These are phyloP conservation scores for Toxostoma redivivum DNA, from an alignment of 2,113 vertebrate species.

Conservation along the genomic window DNA sequence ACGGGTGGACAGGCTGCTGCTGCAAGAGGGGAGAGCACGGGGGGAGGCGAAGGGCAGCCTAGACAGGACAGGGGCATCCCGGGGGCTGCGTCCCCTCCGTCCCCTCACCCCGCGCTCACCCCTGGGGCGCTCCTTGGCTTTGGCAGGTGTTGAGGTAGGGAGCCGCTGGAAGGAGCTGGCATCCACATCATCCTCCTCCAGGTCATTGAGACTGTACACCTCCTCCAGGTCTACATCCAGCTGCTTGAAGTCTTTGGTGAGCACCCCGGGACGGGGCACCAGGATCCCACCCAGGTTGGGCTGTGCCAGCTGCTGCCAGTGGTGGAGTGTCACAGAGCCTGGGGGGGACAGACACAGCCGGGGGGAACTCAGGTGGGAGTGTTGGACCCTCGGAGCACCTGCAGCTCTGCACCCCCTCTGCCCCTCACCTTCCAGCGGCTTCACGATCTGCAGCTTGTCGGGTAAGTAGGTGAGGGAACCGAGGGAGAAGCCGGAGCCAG, in stretches of 20 bases:
- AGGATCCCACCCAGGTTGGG: conserved; percentile 81
- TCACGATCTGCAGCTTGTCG: conserved; percentile 86
- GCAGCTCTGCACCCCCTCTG: background rate
- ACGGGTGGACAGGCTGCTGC: fast-evolving
- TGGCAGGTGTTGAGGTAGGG: conserved; percentile 50
- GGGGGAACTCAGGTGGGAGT: background rate
- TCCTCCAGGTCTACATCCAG: conserved; percentile 82
- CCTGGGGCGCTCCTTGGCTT: conserved; percentile 46
- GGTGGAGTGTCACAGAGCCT: conserved; percentile 84
- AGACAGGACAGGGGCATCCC: background rate
- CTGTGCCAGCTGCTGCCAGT: conserved; percentile 88
- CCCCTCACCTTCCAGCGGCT: conserved; percentile 83
- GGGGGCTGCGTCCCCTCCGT: fast-evolving
- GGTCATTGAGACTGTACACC: conserved; percentile 84
- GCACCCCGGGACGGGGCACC: conserved; percentile 79
- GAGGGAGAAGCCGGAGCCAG: conserved; percentile 69
- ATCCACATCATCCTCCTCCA: conserved; percentile 86
- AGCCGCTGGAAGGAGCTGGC: conserved; percentile 54
- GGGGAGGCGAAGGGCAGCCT: background rate
- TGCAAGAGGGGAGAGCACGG: fast-evolving
- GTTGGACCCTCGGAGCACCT: fast-evolving
- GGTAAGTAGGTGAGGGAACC: conserved; percentile 79
- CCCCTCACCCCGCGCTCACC: conserved; percentile 56
- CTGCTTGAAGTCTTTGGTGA: conserved; percentile 86
- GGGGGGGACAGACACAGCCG: background rate